A percentile compares a stretch with the other conserved stretches of the same genome.
These are phyloP conservation scores for Panulirus ornatus DNA, from an alignment of 1,140 invertebrate genomes.

Conservation along the genomic window DNA sequence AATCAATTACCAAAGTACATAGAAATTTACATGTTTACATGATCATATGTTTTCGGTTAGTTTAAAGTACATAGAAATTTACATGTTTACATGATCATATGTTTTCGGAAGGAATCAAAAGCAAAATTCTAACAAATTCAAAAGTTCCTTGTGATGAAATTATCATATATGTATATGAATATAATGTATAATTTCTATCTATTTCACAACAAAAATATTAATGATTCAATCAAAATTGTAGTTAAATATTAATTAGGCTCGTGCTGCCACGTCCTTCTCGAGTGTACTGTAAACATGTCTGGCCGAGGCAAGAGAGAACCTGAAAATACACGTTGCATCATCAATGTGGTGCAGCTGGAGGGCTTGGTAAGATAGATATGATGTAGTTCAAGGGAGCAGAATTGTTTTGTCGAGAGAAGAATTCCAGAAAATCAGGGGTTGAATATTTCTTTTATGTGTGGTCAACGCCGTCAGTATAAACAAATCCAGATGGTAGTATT, in stretches of 20 bases:
- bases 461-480: neutral
- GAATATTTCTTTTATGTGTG: neutral
- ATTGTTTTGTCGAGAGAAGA: neutral
- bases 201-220: too few relatives aligned
- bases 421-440: neutral
- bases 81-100: too few relatives aligned
- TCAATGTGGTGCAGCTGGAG: slow-evolving; percentile 60
- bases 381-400: neutral
- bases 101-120: too few relatives aligned
- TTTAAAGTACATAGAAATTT: too few relatives aligned
- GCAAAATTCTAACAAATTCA: too few relatives aligned
- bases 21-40: too few relatives aligned
- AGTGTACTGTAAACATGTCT: slow-evolving; percentile 31
- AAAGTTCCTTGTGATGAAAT: too few relatives aligned
- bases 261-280: neutral
- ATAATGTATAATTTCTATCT: too few relatives aligned
- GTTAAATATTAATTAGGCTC: neutral
- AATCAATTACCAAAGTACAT: too few relatives aligned
- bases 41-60: too few relatives aligned
- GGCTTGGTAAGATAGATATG: slow-evolving; percentile 48
- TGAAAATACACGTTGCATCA: slow-evolving; percentile 49
- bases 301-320: slow-evolving; percentile 34
- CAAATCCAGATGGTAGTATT: neutral
- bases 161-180: too few relatives aligned
- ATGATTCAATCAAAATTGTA: too few relatives aligned